Evolutionary conservation across 2,113 vertebrate species (phyloP), one percentile per base, ranked within the genome.

Genomic region (Benitochromis conjunctus): DNA sequence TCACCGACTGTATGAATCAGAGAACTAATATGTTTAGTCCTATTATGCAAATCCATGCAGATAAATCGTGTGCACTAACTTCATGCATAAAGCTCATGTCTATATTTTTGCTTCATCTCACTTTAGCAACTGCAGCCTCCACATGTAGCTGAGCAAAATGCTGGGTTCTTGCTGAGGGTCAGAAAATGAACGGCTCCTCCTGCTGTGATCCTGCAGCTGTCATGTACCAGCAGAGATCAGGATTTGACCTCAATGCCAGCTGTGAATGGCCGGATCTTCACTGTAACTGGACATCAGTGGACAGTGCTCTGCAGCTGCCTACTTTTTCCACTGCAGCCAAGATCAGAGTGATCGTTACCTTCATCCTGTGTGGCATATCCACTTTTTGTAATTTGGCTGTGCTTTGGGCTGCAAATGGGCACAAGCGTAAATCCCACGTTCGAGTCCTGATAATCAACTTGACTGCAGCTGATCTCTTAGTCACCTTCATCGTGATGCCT

Each of bases 401-500:
- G 56, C 77, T 95, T 21, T 93, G 93, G 93, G 92, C 89, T 0
- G 89, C 83, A 24, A 85, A 76, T 6, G 64, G 87, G 48, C 87
- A 93, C 81, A 93, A 89, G n/a, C 90, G 90, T 18, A 91, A 93
- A 43, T 97, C 96, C 48, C 97, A 97, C 0, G 94, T 97, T 74
- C 88, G 92, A 57, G 92, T 96, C 0, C 91, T 97, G 83, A 96
- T 97, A 76, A 88, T 96, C 81, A 96, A 96, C 94, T 86, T 97
- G 84, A 96, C 89, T 0, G 85, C 93, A 18, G 97, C 97, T 0
- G 96, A 97, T 84, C 94, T 97, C 51, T 82, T 97, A 93, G 96
- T 97, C 29, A 97, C 97, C 0, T 92, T 96, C 88, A 90, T 94
- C 0, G 97, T 97, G 91, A 97, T 97, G 97, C 97, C 97, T 0